Evolutionary conservation across 2,888 invertebrate genomes (phyloP).

Genomic region (Drosophila prostipennis): DNA sequence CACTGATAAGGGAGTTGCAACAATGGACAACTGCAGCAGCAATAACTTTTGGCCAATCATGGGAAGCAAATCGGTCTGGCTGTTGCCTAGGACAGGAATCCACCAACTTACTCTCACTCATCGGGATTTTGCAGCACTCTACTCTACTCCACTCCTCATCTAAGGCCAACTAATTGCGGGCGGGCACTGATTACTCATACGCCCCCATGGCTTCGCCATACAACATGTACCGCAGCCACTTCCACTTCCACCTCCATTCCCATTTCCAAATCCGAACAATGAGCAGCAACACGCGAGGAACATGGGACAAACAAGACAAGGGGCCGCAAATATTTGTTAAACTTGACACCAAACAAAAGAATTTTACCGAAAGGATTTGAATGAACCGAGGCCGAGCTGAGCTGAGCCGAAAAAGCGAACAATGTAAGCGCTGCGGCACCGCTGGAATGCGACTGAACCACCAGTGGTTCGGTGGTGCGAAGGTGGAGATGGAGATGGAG

Average conservation of each 20-base stretch:
- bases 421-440: slow-evolving; percentile 63
- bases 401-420: slow-evolving; percentile 63
- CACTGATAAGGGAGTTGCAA: slow-evolving; percentile 62
- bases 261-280: slow-evolving; percentile 9
- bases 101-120: slow-evolving; percentile 20
- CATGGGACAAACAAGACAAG: slow-evolving; percentile 70
- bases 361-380: slow-evolving; percentile 80
- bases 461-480: not conserved
- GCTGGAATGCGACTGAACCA: slow-evolving; percentile 56
- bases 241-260: not conserved
- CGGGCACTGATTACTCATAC: slow-evolving; percentile 70
- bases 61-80: slow-evolving; percentile 25
- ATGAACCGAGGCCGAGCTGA: slow-evolving; percentile 54
- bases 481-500: not conserved
- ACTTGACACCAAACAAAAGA: slow-evolving; percentile 83
- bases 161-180: slow-evolving; percentile 68
- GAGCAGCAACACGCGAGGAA: slow-evolving; percentile 57
- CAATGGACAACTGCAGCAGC: slow-evolving; percentile 55
- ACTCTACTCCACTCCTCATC: slow-evolving; percentile 36
- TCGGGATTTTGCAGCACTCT: not conserved
- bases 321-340: slow-evolving; percentile 81
- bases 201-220: slow-evolving; percentile 57
- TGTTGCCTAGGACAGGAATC: slow-evolving; percentile 1
- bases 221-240: slow-evolving; percentile 26
- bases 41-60: slow-evolving; percentile 39